These are phyloP conservation scores for Ptilorrhoa leucosticta DNA, from an alignment of 2,113 vertebrate species.

Conservation along the genomic window DNA sequence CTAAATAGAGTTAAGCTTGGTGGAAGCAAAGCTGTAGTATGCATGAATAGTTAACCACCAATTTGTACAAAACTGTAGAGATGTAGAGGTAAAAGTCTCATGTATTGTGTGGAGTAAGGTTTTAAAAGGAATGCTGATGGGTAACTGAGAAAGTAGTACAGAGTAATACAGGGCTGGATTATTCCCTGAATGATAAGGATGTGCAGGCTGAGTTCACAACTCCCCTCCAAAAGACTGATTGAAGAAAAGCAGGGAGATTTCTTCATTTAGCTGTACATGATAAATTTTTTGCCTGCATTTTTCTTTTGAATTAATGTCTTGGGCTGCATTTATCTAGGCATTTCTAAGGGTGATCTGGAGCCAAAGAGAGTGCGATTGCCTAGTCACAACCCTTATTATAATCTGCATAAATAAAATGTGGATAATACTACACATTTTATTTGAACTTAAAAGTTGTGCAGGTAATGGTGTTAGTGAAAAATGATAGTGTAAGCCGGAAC, in stretches of 20 bases:
- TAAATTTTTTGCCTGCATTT: background rate
- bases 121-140: background rate
- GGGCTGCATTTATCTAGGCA: background rate
- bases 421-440: background rate
- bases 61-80: background rate
- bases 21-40: background rate
- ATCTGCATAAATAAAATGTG: background rate
- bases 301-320: background rate
- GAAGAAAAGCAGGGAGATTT: background rate
- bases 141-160: background rate
- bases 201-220: background rate
- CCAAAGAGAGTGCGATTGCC: background rate
- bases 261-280: background rate
- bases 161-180: background rate
- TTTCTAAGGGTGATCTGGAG: background rate
- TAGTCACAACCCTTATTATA: background rate
- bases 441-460: background rate
- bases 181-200: background rate
- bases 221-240: background rate
- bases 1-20: background rate
- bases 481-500: background rate
- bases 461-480: background rate
- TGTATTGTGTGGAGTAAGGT: background rate
- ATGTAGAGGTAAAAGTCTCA: background rate
- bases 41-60: fast-evolving